A percentile compares a stretch with the other conserved stretches of the same genome.
Conservation (phyloP, 92 coral and sea anemone species). For the Porites divaricata region DNA sequence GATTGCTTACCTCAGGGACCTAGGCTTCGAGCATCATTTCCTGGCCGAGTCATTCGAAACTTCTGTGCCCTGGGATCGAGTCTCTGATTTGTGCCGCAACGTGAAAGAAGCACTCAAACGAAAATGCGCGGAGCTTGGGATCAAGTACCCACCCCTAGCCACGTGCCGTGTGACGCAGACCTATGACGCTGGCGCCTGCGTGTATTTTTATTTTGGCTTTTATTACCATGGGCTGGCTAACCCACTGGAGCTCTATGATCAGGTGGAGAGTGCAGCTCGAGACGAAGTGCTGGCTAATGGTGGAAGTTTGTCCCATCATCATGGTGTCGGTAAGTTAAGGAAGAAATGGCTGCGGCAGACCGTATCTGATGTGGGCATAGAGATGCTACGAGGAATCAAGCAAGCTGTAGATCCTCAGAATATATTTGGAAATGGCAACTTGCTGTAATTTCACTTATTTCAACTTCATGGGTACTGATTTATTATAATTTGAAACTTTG, state of each 20-base stretch:
- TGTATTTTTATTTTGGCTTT: conserved; percentile 97
- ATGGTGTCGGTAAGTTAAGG: conserved; percentile 94
- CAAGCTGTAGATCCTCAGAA: conserved; percentile 91
- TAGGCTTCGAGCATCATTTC: conserved; percentile 88
- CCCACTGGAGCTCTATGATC: conserved; percentile 80
- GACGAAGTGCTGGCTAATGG: conserved; percentile 97
- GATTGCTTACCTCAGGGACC: conserved; percentile 94
- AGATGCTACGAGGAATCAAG: conserved; percentile 86
- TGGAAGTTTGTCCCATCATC: conserved; percentile 97
- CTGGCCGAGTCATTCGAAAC: conserved; percentile 98
- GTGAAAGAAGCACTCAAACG: conserved; percentile 88
- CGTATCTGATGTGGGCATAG: conserved; percentile 89
- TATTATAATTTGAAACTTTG: not conserved
- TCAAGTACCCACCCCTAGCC: conserved; percentile 83
- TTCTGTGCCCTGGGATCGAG: conserved; percentile 99
- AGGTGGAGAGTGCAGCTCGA: conserved; percentile 85
- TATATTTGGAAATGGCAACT: conserved; percentile 90
- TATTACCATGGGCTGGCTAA: conserved; percentile 83
- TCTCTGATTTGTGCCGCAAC: conserved; percentile 81
- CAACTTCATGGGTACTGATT: not conserved
- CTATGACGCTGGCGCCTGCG: conserved; percentile 98
- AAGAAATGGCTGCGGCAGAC: conserved; percentile 94
- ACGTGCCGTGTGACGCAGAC: conserved; percentile 98
- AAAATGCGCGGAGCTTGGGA: conserved; percentile 91
- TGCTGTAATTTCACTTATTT: conserved; percentile 10